Percentiles rank a stretch among this genome's conserved stretches.
phyloP scores from a whole-genome alignment of 1,140 invertebrate species.

The Macrobrachium nipponense region DNA sequence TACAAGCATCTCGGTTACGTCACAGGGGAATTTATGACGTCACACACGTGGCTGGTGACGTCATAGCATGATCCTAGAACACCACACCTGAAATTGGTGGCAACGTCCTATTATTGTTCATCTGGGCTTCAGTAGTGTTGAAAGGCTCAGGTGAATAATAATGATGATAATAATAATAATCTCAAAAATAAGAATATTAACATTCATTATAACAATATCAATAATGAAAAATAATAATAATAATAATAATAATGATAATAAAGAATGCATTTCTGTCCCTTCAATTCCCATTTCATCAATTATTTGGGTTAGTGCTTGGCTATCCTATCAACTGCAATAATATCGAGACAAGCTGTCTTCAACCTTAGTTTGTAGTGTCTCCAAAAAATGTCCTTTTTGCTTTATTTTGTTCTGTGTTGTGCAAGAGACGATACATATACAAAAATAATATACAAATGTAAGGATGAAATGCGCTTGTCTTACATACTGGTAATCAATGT shows the following conservation, averaged over 20 bases:
- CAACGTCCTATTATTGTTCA: too few relatives aligned
- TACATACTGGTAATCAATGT: too few relatives aligned
- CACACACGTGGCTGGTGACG: slow-evolving; percentile 1
- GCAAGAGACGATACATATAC: slow-evolving; percentile 16
- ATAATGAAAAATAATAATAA: slow-evolving; percentile 19
- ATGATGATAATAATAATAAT: too few relatives aligned
- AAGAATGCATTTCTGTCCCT: slow-evolving; percentile 29
- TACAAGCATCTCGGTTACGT: slow-evolving; percentile 11
- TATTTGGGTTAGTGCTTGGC: slow-evolving; percentile 42
- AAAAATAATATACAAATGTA: slow-evolving; percentile 18
- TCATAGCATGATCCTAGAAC: not conserved
- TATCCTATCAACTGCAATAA: slow-evolving; percentile 35
- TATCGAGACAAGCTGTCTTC: slow-evolving; percentile 42
- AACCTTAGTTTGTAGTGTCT: slow-evolving; percentile 50
- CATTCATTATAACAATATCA: slow-evolving; percentile 27
- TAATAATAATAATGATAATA: slow-evolving; percentile 12
- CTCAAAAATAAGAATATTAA: slow-evolving; percentile 5
- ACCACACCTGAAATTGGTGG: too few relatives aligned
- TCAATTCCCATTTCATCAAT: slow-evolving; percentile 25
- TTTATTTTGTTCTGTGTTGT: slow-evolving; percentile 26
- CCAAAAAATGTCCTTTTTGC: not conserved
- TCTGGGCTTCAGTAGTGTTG: too few relatives aligned
- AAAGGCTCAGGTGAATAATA: too few relatives aligned
- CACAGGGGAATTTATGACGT: slow-evolving; percentile 11
- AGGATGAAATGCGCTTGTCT: too few relatives aligned